phyloP scores from a whole-genome alignment of 2,113 vertebrate species.

The Morone saxatilis region DNA sequence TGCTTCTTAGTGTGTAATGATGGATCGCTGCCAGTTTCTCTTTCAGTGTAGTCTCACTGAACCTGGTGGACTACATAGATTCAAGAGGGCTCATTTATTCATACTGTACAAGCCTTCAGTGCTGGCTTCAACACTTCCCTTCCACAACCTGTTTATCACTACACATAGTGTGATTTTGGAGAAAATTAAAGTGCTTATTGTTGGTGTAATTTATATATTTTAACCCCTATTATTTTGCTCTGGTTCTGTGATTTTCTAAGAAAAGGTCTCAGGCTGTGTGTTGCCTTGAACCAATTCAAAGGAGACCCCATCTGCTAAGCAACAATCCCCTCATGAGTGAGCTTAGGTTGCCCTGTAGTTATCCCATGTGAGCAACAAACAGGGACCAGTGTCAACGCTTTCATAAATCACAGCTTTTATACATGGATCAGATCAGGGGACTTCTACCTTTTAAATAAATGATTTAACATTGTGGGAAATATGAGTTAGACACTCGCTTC shows the following conservation, averaged over 20 bases:
- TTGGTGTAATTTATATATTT: neutral
- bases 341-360: slow-evolving; percentile 27
- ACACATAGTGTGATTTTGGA: neutral
- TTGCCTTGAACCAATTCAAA: slow-evolving; percentile 44
- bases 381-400: neutral
- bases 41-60: neutral
- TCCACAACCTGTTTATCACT: neutral
- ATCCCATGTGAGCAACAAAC: slow-evolving; percentile 50
- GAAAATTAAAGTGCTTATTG: neutral
- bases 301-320: slow-evolving; percentile 66
- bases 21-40: slow-evolving; percentile 25
- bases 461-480: neutral
- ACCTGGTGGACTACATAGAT: slow-evolving; percentile 11
- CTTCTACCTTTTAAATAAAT: no score
- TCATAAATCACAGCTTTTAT: neutral
- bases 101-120: neutral
- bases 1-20: slow-evolving; percentile 9
- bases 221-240: neutral
- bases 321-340: slow-evolving; percentile 55
- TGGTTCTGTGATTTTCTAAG: neutral
- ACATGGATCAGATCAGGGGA: neutral
- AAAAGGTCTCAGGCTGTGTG: slow-evolving; percentile 19
- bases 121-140: neutral
- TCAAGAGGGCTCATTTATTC: slow-evolving; percentile 3
- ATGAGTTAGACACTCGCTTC: neutral